phyloP scores from a whole-genome alignment of 92 coral and sea anemone genomes.

The Pocillopora meandrina region DNA sequence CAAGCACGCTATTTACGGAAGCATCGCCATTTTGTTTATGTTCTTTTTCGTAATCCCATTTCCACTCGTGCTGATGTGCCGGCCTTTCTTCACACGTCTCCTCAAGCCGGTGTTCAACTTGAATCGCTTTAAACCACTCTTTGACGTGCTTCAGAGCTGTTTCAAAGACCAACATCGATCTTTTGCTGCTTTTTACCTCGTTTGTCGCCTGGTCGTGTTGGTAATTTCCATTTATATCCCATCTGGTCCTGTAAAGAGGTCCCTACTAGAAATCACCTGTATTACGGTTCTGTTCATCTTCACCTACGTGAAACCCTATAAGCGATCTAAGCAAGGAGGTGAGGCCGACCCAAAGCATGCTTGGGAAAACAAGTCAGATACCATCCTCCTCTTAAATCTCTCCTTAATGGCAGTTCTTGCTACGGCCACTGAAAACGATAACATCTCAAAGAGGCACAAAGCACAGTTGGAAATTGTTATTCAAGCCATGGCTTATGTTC shows the following conservation, averaged over 20 bases:
- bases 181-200: slow-evolving; percentile 94
- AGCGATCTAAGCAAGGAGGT: slow-evolving; percentile 19
- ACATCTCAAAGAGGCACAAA: background rate
- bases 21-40: slow-evolving; percentile 62
- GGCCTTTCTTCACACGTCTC: slow-evolving; percentile 73
- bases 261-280: slow-evolving; percentile 69
- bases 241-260: slow-evolving; percentile 60
- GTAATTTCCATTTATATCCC: slow-evolving; percentile 57
- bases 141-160: slow-evolving; percentile 57
- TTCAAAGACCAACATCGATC: slow-evolving; percentile 66
- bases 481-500: slow-evolving; percentile 52
- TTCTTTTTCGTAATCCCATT: slow-evolving; percentile 63
- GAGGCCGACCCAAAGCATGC: background rate
- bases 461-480: slow-evolving; percentile 10
- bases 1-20: slow-evolving; percentile 72
- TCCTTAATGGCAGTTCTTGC: slow-evolving; percentile 66
- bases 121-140: slow-evolving; percentile 69
- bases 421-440: slow-evolving; percentile 55
- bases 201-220: slow-evolving; percentile 71
- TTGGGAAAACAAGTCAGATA: slow-evolving; percentile 80
- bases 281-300: slow-evolving; percentile 68
- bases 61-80: slow-evolving; percentile 75
- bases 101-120: slow-evolving; percentile 66
- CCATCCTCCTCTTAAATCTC: slow-evolving; percentile 73
- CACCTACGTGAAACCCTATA: slow-evolving; percentile 72